phyloP scores from a whole-genome alignment of 2,888 invertebrate genomes.

The Lissonota sp. region DNA sequence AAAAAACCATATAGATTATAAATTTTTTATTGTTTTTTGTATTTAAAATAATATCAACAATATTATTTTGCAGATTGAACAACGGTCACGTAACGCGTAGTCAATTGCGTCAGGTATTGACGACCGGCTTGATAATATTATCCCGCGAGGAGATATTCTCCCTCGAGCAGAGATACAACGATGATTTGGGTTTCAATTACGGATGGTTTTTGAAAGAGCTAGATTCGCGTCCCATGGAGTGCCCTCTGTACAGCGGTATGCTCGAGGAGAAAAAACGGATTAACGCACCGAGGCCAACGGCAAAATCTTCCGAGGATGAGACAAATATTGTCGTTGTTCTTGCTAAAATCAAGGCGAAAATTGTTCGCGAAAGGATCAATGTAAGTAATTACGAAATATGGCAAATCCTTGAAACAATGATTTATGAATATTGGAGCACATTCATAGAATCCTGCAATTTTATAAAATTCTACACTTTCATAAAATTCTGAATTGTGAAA shows the following conservation, averaged over 20 bases:
- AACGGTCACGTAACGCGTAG: slow-evolving; percentile 90
- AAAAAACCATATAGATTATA: no score
- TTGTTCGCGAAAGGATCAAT: slow-evolving; percentile 87
- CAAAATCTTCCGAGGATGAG: slow-evolving; percentile 83
- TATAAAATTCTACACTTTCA: no score
- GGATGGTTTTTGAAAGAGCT: slow-evolving; percentile 89
- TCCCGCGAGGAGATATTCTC: slow-evolving; percentile 88
- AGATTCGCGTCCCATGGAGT: slow-evolving; percentile 82
- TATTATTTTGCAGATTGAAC: slow-evolving; percentile 85
- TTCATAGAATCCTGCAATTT: no score
- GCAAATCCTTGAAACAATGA: neutral
- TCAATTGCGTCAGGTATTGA: slow-evolving; percentile 89
- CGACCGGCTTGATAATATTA: slow-evolving; percentile 88
- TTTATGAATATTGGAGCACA: neutral
- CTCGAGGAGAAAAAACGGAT: slow-evolving; percentile 81
- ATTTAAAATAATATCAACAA: no score
- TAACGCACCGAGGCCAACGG: slow-evolving; percentile 78
- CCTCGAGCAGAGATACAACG: slow-evolving; percentile 89
- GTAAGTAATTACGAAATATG: slow-evolving; percentile 64
- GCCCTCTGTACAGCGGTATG: slow-evolving; percentile 82
- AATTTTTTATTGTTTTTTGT: no score
- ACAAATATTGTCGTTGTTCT: slow-evolving; percentile 89
- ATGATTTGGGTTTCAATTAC: slow-evolving; percentile 92
- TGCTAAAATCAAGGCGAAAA: slow-evolving; percentile 90
- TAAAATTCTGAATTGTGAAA: no score